Evolutionary conservation across 2,113 vertebrate species (phyloP).

Genomic region (Dolichotis patagonum): DNA sequence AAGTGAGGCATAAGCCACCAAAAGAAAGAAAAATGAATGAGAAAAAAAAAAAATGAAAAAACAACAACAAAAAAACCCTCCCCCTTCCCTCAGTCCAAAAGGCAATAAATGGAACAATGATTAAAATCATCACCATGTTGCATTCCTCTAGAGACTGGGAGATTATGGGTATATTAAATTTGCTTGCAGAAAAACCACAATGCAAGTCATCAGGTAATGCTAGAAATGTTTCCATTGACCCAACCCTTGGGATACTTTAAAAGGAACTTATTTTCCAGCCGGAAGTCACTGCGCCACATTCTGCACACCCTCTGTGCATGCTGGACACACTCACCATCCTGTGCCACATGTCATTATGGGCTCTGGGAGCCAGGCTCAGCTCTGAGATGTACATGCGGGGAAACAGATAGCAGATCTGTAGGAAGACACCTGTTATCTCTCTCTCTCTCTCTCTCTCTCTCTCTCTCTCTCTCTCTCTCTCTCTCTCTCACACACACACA

Average conservation of each 20-base stretch:
- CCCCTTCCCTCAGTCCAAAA: constrained; percentile 64
- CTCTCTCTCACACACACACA: too few relatives aligned
- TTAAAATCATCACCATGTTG: constrained; percentile 59
- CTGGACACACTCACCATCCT: constrained; percentile 77
- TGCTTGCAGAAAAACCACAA: constrained; percentile 85
- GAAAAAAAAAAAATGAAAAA: background rate
- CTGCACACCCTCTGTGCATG: constrained; percentile 55
- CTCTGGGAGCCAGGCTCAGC: constrained; percentile 86
- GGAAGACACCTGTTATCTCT: constrained; percentile 80
- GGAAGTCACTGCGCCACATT: constrained; percentile 69
- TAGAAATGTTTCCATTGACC: constrained; percentile 77
- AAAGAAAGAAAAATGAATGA: background rate
- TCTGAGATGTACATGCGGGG: constrained; percentile 88
- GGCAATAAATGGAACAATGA: constrained; percentile 70
- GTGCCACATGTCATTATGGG: constrained; percentile 77
- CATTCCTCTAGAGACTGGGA: constrained; percentile 77
- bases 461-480: too few relatives aligned
- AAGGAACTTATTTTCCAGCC: constrained; percentile 76
- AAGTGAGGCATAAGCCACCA: constrained; percentile 80
- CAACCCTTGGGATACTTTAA: constrained; percentile 72
- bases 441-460: too few relatives aligned
- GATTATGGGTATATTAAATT: constrained; percentile 72
- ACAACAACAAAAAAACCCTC: background rate
- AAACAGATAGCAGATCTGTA: constrained; percentile 81
- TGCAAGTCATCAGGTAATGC: constrained; percentile 80